phyloP scores from a whole-genome alignment of 2,888 invertebrate species.

The Drosophila neoperkinsi region DNA sequence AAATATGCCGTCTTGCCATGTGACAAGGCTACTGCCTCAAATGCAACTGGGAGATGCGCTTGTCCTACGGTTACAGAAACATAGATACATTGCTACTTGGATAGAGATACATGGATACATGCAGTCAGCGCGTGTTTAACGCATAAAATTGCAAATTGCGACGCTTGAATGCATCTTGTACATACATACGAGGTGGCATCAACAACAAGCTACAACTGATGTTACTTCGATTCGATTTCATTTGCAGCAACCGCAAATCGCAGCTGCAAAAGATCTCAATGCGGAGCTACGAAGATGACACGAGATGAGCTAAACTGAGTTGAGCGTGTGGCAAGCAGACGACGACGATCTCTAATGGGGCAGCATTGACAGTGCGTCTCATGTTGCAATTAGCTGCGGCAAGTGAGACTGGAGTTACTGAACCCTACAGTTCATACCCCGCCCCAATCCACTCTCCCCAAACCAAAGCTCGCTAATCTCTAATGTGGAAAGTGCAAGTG shows the following conservation, averaged over 20 bases:
- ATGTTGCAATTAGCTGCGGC: slow-evolving; percentile 73
- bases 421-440: slow-evolving; percentile 48
- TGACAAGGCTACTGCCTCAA: slow-evolving; percentile 41
- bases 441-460: slow-evolving; percentile 3
- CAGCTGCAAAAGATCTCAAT: slow-evolving; percentile 29
- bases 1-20: slow-evolving; percentile 54
- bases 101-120: slow-evolving; percentile 21
- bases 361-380: slow-evolving; percentile 69
- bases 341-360: slow-evolving; percentile 64
- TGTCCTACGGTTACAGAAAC: slow-evolving; percentile 37
- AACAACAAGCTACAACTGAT: slow-evolving; percentile 10
- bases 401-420: slow-evolving; percentile 67
- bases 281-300: slow-evolving; percentile 26
- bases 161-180: slow-evolving; percentile 62
- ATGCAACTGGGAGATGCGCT: slow-evolving; percentile 44
- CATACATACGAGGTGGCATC: slow-evolving; percentile 54
- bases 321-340: slow-evolving; percentile 77
- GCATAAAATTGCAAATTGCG: slow-evolving; percentile 76
- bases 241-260: slow-evolving; percentile 62
- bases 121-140: slow-evolving; percentile 62
- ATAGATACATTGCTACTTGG: slow-evolving; percentile 18
- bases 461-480: slow-evolving; percentile 51
- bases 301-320: slow-evolving; percentile 20
- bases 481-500: slow-evolving; percentile 73
- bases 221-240: slow-evolving; percentile 73